A percentile compares a stretch with the other conserved stretches of the same genome.
phyloP scores from a whole-genome alignment of 1,140 invertebrate species.

The Pissodes strobi region DNA sequence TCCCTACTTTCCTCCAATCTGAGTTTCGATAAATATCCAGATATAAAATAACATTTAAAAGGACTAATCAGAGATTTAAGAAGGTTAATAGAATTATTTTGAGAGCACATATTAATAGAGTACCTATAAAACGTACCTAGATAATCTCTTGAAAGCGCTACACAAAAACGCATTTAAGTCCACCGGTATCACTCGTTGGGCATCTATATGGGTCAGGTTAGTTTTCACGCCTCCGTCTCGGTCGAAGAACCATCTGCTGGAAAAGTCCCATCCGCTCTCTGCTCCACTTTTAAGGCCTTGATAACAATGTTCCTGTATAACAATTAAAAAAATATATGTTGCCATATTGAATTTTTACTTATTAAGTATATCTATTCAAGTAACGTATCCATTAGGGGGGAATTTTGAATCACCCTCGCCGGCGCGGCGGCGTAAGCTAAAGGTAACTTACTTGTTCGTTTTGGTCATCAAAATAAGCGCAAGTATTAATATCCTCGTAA shows the following conservation, averaged over 20 bases:
- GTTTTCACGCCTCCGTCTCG: slow-evolving; percentile 56
- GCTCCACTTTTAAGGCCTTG: slow-evolving; percentile 75
- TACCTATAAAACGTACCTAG: slow-evolving; percentile 46
- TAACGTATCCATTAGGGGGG: no score
- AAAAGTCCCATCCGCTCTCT: slow-evolving; percentile 89
- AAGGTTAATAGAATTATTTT: no score
- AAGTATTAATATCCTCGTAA: slow-evolving; percentile 59
- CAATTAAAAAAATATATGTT: background rate
- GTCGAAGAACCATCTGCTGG: slow-evolving; percentile 76
- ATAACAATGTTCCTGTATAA: slow-evolving; percentile 36
- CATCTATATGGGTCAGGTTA: slow-evolving; percentile 63
- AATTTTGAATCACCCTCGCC: no score
- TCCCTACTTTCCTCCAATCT: no score
- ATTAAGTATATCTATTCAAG: no score
- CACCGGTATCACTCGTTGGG: slow-evolving; percentile 76
- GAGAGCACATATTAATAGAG: no score
- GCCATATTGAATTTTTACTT: background rate
- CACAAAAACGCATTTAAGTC: slow-evolving; percentile 84
- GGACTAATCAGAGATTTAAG: no score
- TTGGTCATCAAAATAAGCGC: slow-evolving; percentile 34
- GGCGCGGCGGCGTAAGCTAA: no score
- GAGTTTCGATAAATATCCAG: no score
- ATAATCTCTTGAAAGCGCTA: slow-evolving; percentile 62
- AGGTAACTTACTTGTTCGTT: slow-evolving; percentile 19
- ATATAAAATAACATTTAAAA: no score